phyloP scores from a whole-genome alignment of 2,888 invertebrate genomes.

The Thera obeliscata region DNA sequence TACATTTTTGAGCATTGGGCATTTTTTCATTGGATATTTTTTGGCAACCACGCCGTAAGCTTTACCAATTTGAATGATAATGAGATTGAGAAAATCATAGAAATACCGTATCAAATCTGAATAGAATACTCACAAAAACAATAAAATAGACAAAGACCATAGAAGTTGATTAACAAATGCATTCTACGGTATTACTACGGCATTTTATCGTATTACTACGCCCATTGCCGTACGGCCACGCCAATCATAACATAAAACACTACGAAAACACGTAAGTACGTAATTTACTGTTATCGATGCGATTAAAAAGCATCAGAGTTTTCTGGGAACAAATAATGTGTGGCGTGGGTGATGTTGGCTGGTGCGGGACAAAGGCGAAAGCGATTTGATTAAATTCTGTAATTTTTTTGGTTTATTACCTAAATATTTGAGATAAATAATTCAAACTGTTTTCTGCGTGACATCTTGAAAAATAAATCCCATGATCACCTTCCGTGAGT shows the following conservation, averaged over 20 bases:
- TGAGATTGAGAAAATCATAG: not conserved
- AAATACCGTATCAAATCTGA: conserved; percentile 6
- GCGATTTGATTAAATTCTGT: not conserved
- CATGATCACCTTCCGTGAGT: too few species aligned
- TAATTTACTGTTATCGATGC: conserved; percentile 67
- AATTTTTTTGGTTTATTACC: too few species aligned
- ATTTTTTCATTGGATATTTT: not conserved
- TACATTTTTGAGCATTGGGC: conserved; percentile 1
- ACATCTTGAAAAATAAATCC: too few species aligned
- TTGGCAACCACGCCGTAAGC: too few species aligned
- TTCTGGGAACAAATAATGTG: conserved; percentile 75
- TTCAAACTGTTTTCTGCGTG: too few species aligned
- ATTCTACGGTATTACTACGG: conserved; percentile 30
- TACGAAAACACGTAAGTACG: conserved; percentile 54
- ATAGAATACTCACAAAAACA: not conserved
- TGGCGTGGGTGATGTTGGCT: conserved; percentile 61
- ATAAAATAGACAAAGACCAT: conserved; percentile 7
- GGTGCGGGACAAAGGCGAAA: conserved; percentile 37
- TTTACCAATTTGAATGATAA: too few species aligned
- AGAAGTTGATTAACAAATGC: conserved; percentile 26
- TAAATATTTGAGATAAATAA: too few species aligned
- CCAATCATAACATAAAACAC: conserved; percentile 52
- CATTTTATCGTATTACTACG: conserved; percentile 28
- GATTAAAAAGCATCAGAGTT: conserved; percentile 67
- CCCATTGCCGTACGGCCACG: conserved; percentile 35